Evolutionary conservation across 2,888 invertebrate genomes (phyloP).

Genomic region (Zaprionus bogoriensis): DNA sequence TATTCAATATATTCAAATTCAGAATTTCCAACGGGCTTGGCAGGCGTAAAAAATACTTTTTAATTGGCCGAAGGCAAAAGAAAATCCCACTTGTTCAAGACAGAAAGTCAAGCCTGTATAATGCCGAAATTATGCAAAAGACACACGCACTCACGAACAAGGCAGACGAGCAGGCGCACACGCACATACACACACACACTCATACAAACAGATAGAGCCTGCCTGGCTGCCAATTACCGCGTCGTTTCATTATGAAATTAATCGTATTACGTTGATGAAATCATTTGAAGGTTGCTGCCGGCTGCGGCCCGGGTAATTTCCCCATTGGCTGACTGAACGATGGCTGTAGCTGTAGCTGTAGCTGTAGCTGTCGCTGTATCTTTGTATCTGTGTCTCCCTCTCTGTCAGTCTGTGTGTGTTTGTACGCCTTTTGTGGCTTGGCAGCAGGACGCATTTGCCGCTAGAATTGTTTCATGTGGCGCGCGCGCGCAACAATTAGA

Average conservation of each 20-base stretch:
- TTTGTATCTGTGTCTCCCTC: conserved; percentile 6
- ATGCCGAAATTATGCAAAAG: conserved; percentile 50
- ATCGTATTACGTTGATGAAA: conserved; percentile 79
- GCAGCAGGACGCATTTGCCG: conserved; percentile 54
- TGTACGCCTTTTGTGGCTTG: conserved; percentile 32
- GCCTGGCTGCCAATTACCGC: conserved; percentile 64
- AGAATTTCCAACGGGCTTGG: neutral
- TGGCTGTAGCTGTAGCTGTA: conserved; percentile 6
- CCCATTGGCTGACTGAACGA: conserved; percentile 30
- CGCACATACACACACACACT: conserved; percentile 1
- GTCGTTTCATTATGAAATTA: conserved; percentile 76
- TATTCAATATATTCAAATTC: neutral
- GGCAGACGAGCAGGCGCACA: no score
- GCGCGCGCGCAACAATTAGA: conserved; percentile 44
- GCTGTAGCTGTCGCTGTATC: conserved; percentile 12
- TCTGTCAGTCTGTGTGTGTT: conserved; percentile 7
- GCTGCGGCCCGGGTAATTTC: conserved; percentile 56
- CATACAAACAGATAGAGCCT: neutral
- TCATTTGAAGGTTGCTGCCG: conserved; percentile 59
- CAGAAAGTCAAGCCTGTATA: conserved; percentile 41
- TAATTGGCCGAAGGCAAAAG: conserved; percentile 34
- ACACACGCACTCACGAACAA: no score
- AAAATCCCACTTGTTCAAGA: conserved; percentile 22
- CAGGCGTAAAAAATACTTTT: conserved; percentile 16
- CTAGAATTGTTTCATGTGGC: conserved; percentile 60